Conservation (phyloP, 2,888 invertebrate genomes). For the Amiota communis region DNA sequence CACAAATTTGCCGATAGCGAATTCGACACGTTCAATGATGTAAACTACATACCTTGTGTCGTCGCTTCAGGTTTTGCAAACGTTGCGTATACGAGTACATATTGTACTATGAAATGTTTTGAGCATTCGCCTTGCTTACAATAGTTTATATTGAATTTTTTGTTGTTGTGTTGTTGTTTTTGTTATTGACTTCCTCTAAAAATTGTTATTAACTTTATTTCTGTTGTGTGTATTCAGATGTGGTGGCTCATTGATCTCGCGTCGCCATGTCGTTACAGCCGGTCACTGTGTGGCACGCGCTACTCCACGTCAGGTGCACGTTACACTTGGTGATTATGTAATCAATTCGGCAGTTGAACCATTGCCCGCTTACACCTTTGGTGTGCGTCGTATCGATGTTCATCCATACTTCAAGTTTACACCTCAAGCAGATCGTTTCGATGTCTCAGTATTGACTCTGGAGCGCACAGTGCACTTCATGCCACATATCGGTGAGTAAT, state of each 20-base stretch:
- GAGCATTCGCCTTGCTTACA: neutral
- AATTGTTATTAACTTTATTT: slow-evolving; percentile 17
- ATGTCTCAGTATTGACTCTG: slow-evolving; percentile 90
- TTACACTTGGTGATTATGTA: slow-evolving; percentile 90
- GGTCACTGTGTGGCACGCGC: slow-evolving; percentile 96
- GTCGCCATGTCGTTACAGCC: slow-evolving; percentile 93
- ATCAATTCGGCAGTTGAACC: slow-evolving; percentile 95
- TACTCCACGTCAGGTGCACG: slow-evolving; percentile 91
- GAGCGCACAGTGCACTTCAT: slow-evolving; percentile 92
- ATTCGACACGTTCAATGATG: neutral
- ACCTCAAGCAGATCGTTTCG: slow-evolving; percentile 92
- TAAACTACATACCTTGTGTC: neutral
- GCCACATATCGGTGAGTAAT: slow-evolving; percentile 83
- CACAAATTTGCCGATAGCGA: no score
- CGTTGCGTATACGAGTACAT: no score
- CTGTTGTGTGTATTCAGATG: slow-evolving; percentile 77
- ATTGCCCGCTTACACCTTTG: slow-evolving; percentile 91
- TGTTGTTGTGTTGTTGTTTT: neutral
- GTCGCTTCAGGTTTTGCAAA: neutral
- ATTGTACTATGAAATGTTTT: slow-evolving; percentile 11
- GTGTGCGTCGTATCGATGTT: slow-evolving; percentile 90
- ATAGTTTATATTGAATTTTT: neutral
- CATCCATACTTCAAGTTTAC: slow-evolving; percentile 95
- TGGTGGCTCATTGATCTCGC: slow-evolving; percentile 91
- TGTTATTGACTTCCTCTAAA: neutral